Base-by-base conservation (phyloP, 2,888 invertebrate species). In the Cerastis rubricosa region DNA sequence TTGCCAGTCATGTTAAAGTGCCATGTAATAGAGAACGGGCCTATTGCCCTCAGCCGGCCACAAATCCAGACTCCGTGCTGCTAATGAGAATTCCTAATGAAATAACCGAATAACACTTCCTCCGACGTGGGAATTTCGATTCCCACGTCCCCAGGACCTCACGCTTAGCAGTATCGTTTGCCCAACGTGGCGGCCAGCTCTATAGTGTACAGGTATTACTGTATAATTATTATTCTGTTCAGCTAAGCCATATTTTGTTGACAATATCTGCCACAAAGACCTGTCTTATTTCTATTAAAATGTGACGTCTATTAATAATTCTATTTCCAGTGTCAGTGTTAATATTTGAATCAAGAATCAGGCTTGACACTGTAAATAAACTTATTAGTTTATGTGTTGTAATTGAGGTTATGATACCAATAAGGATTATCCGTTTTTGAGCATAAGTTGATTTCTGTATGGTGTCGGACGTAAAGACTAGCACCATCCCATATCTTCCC, bases 391-490 rank as follows among this genome's bases (percentile, higher is more conserved):
- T 82, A 83, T 74, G 40, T 78, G 54, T 51, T 54, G 65, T 67
- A 81, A 81, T 81, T 63, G 61, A 80, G 80, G 80, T 81, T 80
- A 81, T 71, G 76, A 63, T 69, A 63, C 83, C n/a, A 83, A 82
- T 82, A 82, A 75, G 71, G 79, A 82, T 82, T 83, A 61, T 71
- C 43, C 63, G 84, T 74, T 83, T 75, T 54, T 79, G 80, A 71
- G 75, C 74, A 80, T 75, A 80, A 81, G 66, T 73, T 35, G 49
- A n/a, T n/a, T n/a, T n/a, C n/a, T n/a, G n/a, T n/a, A n/a, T n/a
- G n/a, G n/a, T n/a, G n/a, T n/a, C n/a, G n/a, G n/a, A n/a, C n/a
- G n/a, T n/a, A n/a, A n/a, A n/a, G n/a, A n/a, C n/a, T n/a, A n/a
- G n/a, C n/a, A n/a, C n/a, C n/a, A n/a, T n/a, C n/a, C n/a, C n/a